A percentile compares a stretch with the other conserved stretches of the same genome.
These are phyloP conservation scores for Sylvilagus floridanus DNA, from an alignment of 2,797 vertebrate species.

Conservation along the genomic window DNA sequence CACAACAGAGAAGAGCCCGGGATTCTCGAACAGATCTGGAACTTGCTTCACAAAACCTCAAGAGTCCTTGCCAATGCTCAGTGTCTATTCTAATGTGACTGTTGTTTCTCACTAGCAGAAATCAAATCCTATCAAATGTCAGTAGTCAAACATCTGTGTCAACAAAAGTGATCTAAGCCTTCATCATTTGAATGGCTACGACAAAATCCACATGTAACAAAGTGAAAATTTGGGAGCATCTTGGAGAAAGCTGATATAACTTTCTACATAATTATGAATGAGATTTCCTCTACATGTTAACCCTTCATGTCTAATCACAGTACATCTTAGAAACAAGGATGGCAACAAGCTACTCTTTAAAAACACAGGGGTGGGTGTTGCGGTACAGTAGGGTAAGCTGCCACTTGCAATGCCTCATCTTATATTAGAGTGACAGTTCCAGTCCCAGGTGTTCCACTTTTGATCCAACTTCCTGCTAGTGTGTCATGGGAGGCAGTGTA, in stretches of 20 bases:
- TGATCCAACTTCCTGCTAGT: too few species aligned
- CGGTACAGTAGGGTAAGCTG: too few species aligned
- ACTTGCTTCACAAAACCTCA: background rate
- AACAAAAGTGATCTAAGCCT: conserved; percentile 7
- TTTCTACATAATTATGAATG: background rate
- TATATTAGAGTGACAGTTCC: too few species aligned
- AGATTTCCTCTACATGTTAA: background rate
- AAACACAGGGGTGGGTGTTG: too few species aligned
- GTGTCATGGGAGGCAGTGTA: too few species aligned
- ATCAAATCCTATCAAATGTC: background rate
- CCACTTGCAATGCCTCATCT: too few species aligned
- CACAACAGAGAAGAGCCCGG: background rate
- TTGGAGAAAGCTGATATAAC: background rate
- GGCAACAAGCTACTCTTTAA: background rate
- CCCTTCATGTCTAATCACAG: background rate
- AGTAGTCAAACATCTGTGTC: background rate
- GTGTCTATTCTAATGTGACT: background rate
- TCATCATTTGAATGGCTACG: background rate
- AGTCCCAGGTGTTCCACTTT: too few species aligned
- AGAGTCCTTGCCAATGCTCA: background rate
- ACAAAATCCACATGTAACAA: conserved; percentile 23
- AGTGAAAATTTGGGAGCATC: background rate
- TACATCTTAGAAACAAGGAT: background rate
- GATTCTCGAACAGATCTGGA: background rate
- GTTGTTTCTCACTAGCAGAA: background rate